Conservation (phyloP, 2,797 vertebrate species). For the Parauchenoglanis punctatus region DNA sequence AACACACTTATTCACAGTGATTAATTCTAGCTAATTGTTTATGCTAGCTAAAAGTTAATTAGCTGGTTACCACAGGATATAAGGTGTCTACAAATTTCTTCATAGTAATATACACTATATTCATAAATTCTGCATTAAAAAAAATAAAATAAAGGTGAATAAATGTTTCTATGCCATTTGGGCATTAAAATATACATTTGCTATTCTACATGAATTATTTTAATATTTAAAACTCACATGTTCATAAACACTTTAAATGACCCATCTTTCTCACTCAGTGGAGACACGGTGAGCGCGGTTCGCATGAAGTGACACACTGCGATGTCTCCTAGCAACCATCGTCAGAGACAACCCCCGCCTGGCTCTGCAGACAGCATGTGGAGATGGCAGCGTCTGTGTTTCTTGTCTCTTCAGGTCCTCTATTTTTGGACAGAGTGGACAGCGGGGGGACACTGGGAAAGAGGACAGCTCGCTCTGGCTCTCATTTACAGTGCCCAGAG, state of each 20-base stretch:
- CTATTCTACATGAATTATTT: neutral
- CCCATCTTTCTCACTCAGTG: neutral
- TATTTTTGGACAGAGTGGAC: slow-evolving; percentile 40
- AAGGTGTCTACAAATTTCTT: no score
- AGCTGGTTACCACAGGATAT: neutral
- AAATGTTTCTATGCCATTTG: neutral
- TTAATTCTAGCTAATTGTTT: neutral
- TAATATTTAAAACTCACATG: neutral
- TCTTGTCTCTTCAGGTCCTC: slow-evolving; percentile 42
- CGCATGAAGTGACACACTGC: slow-evolving; percentile 54
- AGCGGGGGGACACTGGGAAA: slow-evolving; percentile 41
- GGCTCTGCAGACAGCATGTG: slow-evolving; percentile 51
- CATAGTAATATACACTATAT: neutral
- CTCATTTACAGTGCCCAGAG: slow-evolving; percentile 36
- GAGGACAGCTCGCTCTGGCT: slow-evolving; percentile 39
- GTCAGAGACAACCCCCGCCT: slow-evolving; percentile 58
- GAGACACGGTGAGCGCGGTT: slow-evolving; percentile 33
- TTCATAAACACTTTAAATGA: neutral
- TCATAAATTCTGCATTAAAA: neutral
- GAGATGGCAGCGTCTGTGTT: slow-evolving; percentile 52
- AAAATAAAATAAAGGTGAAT: neutral
- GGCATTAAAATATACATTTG: neutral
- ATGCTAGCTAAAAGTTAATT: neutral
- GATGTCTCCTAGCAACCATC: slow-evolving; percentile 60
- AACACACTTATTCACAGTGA: neutral